These are phyloP conservation scores for Nasonia vitripennis DNA, from an alignment of 1,140 invertebrate species.

Conservation along the genomic window DNA sequence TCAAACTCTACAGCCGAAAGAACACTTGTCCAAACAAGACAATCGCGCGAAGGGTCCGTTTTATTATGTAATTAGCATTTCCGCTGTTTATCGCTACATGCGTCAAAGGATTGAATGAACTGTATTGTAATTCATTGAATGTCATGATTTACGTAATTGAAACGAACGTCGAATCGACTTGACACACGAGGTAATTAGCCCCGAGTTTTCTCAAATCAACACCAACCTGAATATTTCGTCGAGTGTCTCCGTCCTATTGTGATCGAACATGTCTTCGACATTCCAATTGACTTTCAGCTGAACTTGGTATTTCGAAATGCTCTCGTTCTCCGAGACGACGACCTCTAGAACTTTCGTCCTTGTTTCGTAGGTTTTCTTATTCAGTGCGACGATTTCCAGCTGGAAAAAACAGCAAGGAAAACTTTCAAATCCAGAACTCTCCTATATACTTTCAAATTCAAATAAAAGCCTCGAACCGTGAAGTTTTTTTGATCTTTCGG, in stretches of 20 bases:
- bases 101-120: conserved; percentile 15
- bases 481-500: conserved; percentile 77
- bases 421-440: too few species aligned
- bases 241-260: conserved; percentile 80
- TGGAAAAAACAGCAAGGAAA: conserved; percentile 67
- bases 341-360: conserved; percentile 79
- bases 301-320: conserved; percentile 84
- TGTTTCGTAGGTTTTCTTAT: conserved; percentile 86
- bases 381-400: conserved; percentile 85
- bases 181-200: too few species aligned
- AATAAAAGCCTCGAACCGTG: conserved; percentile 65
- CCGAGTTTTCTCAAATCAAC: too few species aligned
- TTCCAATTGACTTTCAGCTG: conserved; percentile 93
- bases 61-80: neutral
- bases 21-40: neutral
- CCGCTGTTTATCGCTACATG: neutral
- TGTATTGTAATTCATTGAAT: conserved; percentile 25
- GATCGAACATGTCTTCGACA: conserved; percentile 86
- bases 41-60: neutral
- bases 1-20: too few species aligned
- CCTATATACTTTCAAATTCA: neutral
- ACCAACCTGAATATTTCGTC: conserved; percentile 82
- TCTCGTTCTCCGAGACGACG: conserved; percentile 80
- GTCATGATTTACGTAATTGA: conserved; percentile 24
- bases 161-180: neutral